Base-by-base conservation (phyloP, 2,797 vertebrate species). In the Myioborus miniatus region DNA sequence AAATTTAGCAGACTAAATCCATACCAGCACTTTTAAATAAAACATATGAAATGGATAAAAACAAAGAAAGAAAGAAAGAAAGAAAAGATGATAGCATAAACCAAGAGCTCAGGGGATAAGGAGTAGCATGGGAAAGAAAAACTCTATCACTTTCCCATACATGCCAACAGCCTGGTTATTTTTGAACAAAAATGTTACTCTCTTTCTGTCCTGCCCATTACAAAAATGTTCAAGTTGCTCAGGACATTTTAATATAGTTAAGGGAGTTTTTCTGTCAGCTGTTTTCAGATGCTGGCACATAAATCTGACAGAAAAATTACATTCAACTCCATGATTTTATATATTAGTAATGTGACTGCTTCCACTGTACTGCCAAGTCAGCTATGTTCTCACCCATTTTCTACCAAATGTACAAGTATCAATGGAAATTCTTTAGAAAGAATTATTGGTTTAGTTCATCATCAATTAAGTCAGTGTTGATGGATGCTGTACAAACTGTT, bases 81-180 rank as follows among this genome's bases (percentile, higher is more conserved):
- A 27, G 13, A 63, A 68, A 46, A 41, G 4, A 81, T 30, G 70
- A 74, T 44, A 74, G 59, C 80, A 91, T 62, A 88, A 93, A 88
- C n/a, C 53, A 84, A 89, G 90, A 78, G 34, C 75, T 87, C 67
- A 60, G 63, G 74, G 89, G 46, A 90, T 84, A 87, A 90, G 49
- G 24, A 89, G 37, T 8, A 77, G 80, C 90, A 90, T 96, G 94
- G 76, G 94, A 97, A 96, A 97, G 91, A 97, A 97, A 96, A 94
- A 94, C 50, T 87, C 67, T 71, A 69, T 87, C 68, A 46, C 89
- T 91, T 94, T 90, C 96, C 95, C 96, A 94, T 86, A 85, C 84
- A 92, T 94, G 90, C 95, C 90, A 95, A 67, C 43, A 88, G 93
- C 70, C 83, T 27, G 71, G 76, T 77, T 97, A 97, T 96, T 96